Percentiles rank a stretch among this genome's conserved stretches.
Conservation (phyloP, 2,888 invertebrate genomes). For the Drosophila mimetica region DNA sequence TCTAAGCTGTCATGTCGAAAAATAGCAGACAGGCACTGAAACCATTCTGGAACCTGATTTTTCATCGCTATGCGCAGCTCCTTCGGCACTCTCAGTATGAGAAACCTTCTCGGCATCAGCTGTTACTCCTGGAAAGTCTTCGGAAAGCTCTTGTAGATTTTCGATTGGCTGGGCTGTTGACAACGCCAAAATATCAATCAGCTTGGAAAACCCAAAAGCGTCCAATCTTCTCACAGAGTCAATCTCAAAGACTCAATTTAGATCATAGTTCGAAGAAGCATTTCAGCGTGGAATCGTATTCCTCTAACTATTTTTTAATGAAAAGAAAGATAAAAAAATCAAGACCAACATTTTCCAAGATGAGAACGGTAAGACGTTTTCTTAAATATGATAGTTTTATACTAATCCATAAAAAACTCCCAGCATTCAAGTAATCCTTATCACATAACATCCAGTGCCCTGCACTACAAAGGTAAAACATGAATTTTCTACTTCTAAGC, state of each 20-base stretch:
- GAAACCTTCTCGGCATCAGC: background rate
- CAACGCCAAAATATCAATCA: background rate
- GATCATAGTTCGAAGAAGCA: too few species aligned
- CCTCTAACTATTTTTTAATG: too few species aligned
- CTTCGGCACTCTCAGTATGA: background rate
- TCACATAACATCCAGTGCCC: background rate
- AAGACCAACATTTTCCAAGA: background rate
- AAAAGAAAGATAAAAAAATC: too few species aligned
- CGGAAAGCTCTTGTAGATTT: background rate
- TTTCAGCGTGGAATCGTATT: background rate
- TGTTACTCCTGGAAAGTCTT: background rate
- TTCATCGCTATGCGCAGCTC: background rate
- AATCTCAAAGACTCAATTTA: too few species aligned
- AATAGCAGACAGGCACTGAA: background rate
- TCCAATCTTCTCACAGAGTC: too few species aligned
- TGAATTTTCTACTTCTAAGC: too few species aligned
- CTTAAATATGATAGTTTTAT: background rate
- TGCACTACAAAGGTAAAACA: background rate
- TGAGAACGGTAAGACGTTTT: background rate
- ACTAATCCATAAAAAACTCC: background rate
- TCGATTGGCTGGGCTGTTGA: background rate
- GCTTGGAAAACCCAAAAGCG: background rate
- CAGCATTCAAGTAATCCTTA: background rate
- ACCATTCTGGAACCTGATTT: background rate
- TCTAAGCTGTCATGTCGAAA: conserved; percentile 11